Conservation (phyloP, 2,888 invertebrate species). For the Xestobium rufovillosum region DNA sequence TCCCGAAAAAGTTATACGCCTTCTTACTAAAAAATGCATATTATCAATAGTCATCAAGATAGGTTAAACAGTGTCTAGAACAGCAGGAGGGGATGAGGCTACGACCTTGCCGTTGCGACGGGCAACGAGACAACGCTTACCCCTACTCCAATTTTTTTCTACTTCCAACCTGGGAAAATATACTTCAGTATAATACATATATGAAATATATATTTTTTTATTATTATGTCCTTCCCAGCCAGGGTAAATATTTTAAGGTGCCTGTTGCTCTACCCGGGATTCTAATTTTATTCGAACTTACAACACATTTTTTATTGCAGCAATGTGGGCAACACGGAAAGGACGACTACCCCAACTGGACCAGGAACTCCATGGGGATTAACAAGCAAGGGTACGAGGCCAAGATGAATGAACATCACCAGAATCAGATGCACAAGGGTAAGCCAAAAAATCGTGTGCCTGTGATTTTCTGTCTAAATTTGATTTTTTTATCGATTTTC, state of each 20-base stretch:
- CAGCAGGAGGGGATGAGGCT: constrained; percentile 28
- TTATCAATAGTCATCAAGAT: constrained; percentile 35
- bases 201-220: too few species aligned
- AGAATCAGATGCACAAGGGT: constrained; percentile 50
- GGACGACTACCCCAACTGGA: constrained; percentile 49
- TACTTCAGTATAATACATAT: too few species aligned
- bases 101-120: constrained; percentile 43
- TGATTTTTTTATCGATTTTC: too few species aligned
- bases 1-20: too few species aligned
- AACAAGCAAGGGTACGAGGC: constrained; percentile 50
- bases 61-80: constrained; percentile 17
- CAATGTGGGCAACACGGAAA: constrained; percentile 48
- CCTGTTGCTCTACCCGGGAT: too few species aligned
- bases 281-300: too few species aligned
- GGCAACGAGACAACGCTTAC: constrained; percentile 43
- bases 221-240: too few species aligned
- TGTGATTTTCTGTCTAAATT: too few species aligned
- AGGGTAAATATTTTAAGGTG: too few species aligned
- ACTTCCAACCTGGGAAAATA: constrained; percentile 24
- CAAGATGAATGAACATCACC: constrained; percentile 47
- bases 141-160: constrained; percentile 22
- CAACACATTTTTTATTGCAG: constrained; percentile 41
- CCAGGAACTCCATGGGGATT: constrained; percentile 46
- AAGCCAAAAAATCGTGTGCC: too few species aligned
- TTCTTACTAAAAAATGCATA: constrained; percentile 26